Evolutionary conservation across 2,113 vertebrate genomes (phyloP).

Genomic region (Platichthys stellatus): DNA sequence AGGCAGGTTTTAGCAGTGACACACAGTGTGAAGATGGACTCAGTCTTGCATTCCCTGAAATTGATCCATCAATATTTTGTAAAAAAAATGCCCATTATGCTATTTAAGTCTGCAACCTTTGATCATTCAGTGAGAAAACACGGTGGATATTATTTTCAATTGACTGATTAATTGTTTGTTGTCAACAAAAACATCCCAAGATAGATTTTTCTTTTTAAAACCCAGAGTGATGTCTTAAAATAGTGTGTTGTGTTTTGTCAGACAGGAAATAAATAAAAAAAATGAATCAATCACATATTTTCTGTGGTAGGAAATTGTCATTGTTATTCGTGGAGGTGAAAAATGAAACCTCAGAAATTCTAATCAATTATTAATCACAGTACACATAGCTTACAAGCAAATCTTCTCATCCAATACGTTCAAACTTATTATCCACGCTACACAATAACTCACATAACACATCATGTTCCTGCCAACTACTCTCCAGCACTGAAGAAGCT

Average conservation of each 20-base stretch:
- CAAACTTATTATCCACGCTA: too few species aligned
- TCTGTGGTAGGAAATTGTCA: too few species aligned
- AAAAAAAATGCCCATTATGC: constrained; percentile 7
- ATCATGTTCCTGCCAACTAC: not conserved
- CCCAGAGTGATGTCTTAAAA: not conserved
- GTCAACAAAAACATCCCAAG: not conserved
- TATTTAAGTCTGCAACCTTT: not conserved
- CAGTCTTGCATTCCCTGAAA: not conserved
- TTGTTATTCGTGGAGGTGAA: too few species aligned
- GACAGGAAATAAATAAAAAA: not conserved
- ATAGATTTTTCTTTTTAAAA: not conserved
- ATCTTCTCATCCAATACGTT: too few species aligned
- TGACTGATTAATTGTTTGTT: not conserved
- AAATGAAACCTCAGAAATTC: not conserved
- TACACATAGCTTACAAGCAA: not conserved
- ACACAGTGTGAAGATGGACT: not conserved
- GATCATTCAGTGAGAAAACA: not conserved
- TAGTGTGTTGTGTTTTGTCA: not conserved
- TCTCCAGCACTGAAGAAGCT: not conserved
- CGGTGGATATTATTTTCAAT: not conserved
- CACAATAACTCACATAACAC: not conserved
- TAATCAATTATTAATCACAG: not conserved
- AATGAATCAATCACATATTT: not conserved
- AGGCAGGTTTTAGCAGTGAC: too few species aligned
- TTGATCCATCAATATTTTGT: constrained; percentile 20